phyloP scores from a whole-genome alignment of 2,797 vertebrate species.

The Mormyrus hasselquistii region DNA sequence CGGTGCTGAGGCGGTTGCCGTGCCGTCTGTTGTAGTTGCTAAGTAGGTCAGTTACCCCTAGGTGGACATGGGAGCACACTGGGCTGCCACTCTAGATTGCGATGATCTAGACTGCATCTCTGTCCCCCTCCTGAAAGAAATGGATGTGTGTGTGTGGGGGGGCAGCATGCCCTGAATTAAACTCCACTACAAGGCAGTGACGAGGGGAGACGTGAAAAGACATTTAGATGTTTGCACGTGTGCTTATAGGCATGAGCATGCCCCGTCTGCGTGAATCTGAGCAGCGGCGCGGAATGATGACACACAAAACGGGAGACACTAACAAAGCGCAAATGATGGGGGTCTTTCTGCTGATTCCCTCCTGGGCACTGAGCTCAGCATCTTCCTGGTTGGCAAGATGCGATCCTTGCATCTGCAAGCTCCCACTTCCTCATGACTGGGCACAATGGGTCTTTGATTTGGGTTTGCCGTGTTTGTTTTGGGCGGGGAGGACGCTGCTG shows the following conservation, averaged over 20 bases:
- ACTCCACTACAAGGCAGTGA: not conserved
- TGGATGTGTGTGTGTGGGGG: not conserved
- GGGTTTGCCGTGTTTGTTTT: not conserved
- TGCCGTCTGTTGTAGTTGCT: not conserved
- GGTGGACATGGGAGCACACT: not conserved
- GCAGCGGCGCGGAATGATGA: not conserved
- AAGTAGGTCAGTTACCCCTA: conserved; percentile 12
- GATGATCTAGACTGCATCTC: not conserved
- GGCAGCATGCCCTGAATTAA: not conserved
- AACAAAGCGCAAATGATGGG: not conserved
- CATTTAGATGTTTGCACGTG: not conserved
- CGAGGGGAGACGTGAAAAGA: not conserved
- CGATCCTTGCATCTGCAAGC: not conserved
- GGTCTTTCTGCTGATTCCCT: not conserved
- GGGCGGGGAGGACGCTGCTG: not conserved
- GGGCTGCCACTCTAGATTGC: not conserved
- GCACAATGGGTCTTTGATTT: not conserved
- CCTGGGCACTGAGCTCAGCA: not conserved
- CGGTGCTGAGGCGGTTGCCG: not conserved
- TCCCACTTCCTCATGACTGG: not conserved
- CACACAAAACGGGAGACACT: not conserved
- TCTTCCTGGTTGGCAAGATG: not conserved
- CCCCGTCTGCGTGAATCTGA: not conserved
- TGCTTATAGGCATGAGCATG: not conserved
- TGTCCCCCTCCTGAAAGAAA: not conserved